phyloP scores from a whole-genome alignment of 2,113 vertebrate species.

The Crotalus horridus region DNA sequence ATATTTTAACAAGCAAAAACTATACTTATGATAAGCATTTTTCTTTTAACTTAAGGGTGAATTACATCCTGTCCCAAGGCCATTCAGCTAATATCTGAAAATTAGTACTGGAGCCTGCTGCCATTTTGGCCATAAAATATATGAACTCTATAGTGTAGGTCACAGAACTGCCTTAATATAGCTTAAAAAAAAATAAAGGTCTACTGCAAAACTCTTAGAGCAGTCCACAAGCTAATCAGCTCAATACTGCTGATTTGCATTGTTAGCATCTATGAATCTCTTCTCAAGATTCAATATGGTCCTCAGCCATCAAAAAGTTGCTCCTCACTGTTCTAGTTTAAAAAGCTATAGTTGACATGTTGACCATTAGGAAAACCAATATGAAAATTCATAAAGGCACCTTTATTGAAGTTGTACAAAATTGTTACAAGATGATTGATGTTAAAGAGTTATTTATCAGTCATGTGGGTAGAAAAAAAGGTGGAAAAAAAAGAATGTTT shows the following conservation, averaged over 20 bases:
- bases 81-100: neutral
- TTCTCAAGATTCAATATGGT: neutral
- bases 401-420: neutral
- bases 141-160: neutral
- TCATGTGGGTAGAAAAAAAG: neutral
- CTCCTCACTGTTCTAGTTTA: neutral
- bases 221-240: neutral
- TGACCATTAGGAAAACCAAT: neutral
- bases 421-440: neutral
- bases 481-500: neutral
- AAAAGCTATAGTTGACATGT: neutral
- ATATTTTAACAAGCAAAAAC: neutral
- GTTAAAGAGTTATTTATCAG: neutral
- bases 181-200: neutral
- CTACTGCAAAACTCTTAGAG: neutral
- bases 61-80: too few relatives aligned
- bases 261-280: neutral
- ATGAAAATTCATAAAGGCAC: neutral
- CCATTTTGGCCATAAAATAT: neutral
- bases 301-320: neutral
- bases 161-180: neutral
- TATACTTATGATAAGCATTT: neutral
- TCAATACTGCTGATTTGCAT: neutral
- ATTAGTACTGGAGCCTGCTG: neutral
- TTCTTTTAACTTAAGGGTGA: neutral